These are phyloP conservation scores for Acanthornis magna DNA, from an alignment of 2,797 vertebrate species.

Conservation along the genomic window DNA sequence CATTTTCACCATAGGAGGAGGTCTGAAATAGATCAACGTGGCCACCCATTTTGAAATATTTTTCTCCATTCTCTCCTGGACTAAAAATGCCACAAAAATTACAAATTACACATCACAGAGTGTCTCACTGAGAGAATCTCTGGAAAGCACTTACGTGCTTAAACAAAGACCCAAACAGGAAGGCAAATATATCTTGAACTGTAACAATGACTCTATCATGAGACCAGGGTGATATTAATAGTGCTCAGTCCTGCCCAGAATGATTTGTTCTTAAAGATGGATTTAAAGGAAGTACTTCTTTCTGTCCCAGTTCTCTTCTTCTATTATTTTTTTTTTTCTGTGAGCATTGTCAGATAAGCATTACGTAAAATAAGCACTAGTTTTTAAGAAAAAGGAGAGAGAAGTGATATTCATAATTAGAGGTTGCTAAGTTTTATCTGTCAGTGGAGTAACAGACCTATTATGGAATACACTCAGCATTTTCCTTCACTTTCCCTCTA, in stretches of 20 bases:
- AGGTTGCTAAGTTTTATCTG: background rate
- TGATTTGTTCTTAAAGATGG: background rate
- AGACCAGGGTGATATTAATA: background rate
- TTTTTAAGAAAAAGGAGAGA: background rate
- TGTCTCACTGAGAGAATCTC: background rate
- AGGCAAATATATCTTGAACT: background rate
- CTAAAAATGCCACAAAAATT: background rate
- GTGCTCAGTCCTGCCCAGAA: background rate
- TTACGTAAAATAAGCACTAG: background rate
- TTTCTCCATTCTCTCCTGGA: background rate
- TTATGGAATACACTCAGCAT: background rate
- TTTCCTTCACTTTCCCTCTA: background rate
- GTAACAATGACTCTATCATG: background rate
- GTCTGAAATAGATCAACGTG: background rate
- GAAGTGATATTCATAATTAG: background rate
- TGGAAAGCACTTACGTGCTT: background rate
- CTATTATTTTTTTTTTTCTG: background rate
- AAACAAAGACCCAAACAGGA: background rate
- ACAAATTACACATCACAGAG: background rate
- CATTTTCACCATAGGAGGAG: background rate
- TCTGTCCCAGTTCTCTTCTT: background rate
- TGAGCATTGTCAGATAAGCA: background rate
- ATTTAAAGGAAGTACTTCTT: background rate
- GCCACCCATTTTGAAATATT: background rate
- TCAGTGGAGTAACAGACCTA: background rate